These are phyloP conservation scores for Pterocles gutturalis DNA, from an alignment of 2,113 vertebrate species.

Conservation along the genomic window DNA sequence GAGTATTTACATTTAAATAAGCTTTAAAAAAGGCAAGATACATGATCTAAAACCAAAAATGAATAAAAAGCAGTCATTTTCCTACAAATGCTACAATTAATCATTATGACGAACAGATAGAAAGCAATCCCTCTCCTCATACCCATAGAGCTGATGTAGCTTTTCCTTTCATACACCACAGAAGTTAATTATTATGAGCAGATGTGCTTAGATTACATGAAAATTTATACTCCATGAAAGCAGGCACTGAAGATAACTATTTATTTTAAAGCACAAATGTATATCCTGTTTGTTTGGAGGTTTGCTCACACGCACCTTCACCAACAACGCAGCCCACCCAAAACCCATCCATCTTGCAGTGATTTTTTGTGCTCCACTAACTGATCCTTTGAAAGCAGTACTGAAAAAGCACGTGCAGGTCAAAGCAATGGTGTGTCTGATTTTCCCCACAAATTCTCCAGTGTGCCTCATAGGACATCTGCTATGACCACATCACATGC, in stretches of 20 bases:
- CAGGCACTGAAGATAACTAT: constrained; percentile 39
- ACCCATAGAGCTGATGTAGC: constrained; percentile 67
- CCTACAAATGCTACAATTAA: constrained; percentile 72
- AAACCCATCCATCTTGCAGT: not conserved
- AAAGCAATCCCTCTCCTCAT: constrained; percentile 58
- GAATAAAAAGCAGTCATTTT: constrained; percentile 67
- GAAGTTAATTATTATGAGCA: constrained; percentile 79
- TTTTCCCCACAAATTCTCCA: not conserved
- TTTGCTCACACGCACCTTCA: not conserved
- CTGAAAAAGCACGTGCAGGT: not conserved
- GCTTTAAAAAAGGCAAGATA: not conserved
- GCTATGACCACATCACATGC: rapidly evolving
- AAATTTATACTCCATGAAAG: constrained; percentile 71
- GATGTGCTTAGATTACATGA: constrained; percentile 76
- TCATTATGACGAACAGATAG: constrained; percentile 75
- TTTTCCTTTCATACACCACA: constrained; percentile 67
- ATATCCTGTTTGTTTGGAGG: constrained; percentile 4
- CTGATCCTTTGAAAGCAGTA: not conserved
- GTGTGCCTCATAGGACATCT: rapidly evolving
- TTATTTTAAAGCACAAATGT: constrained; percentile 15
- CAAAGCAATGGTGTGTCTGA: not conserved
- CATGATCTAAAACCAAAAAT: constrained; percentile 47
- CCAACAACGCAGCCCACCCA: rapidly evolving
- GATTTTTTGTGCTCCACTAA: not conserved
- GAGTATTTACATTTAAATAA: constrained; percentile 65